These are phyloP conservation scores for Synanthedon vespiformis DNA, from an alignment of 2,888 invertebrate genomes.

Conservation along the genomic window DNA sequence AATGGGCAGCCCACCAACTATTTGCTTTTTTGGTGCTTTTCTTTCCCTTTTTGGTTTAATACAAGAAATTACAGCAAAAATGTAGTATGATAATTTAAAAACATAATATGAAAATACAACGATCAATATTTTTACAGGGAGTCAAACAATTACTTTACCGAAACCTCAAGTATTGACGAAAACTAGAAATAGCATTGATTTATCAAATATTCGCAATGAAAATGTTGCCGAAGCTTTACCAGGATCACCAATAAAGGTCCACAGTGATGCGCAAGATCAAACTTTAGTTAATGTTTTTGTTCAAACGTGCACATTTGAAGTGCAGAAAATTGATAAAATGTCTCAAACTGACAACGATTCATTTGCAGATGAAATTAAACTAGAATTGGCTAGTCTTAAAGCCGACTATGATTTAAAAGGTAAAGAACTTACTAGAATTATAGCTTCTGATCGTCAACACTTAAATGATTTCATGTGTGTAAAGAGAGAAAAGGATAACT, in stretches of 20 bases:
- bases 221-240: constrained; percentile 2
- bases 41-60: too few species aligned
- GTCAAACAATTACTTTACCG: constrained; percentile 39
- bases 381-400: constrained; percentile 19
- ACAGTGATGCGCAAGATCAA: constrained; percentile 6
- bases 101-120: too few species aligned
- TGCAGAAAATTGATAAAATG: constrained; percentile 14
- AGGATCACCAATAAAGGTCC: constrained; percentile 8
- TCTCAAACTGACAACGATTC: constrained; percentile 39
- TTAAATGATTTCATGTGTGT: constrained; percentile 35
- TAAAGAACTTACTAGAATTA: constrained; percentile 42
- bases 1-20: too few species aligned
- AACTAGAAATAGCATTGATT: constrained; percentile 8
- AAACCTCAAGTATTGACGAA: constrained; percentile 32
- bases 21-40: too few species aligned
- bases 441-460: constrained; percentile 38
- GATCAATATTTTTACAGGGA: constrained; percentile 28
- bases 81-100: too few species aligned
- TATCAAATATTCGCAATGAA: constrained; percentile 6
- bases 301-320: constrained; percentile 28
- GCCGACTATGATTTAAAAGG: constrained; percentile 21
- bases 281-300: constrained; percentile 18
- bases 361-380: constrained; percentile 17
- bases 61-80: too few species aligned
- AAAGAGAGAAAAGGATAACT: constrained; percentile 42